Conservation (phyloP, 2,888 invertebrate species). For the Caenorhabditis afra region DNA sequence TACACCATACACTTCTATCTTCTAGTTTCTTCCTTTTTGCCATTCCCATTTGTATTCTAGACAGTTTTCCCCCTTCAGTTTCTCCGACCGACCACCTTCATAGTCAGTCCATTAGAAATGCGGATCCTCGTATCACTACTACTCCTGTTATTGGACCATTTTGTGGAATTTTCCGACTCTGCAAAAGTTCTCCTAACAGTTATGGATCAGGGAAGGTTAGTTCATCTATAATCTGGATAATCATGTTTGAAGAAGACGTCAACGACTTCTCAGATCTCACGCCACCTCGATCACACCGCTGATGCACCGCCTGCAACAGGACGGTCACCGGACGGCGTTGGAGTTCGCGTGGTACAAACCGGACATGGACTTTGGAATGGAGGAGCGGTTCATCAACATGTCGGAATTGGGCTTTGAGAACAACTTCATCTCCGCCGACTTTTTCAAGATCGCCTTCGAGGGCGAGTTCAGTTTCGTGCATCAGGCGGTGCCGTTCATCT, state of each 20-base stretch:
- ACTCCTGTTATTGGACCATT: background rate
- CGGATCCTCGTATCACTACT: background rate
- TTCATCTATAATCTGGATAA: background rate
- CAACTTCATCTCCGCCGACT: slow-evolving; percentile 43
- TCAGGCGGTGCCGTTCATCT: slow-evolving; percentile 54
- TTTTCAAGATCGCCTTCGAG: slow-evolving; percentile 50
- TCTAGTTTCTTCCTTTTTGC: slow-evolving; percentile 15
- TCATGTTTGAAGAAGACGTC: background rate
- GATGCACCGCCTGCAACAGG: slow-evolving; percentile 46
- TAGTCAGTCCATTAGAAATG: background rate
- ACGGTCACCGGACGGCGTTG: slow-evolving; percentile 33
- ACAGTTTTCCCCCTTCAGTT: background rate
- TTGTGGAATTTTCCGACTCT: background rate
- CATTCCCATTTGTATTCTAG: background rate
- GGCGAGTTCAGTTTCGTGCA: slow-evolving; percentile 54
- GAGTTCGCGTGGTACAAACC: slow-evolving; percentile 30
- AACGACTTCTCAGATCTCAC: slow-evolving; percentile 57
- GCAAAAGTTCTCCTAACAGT: slow-evolving; percentile 50
- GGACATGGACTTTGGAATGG: slow-evolving; percentile 57
- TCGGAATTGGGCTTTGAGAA: slow-evolving; percentile 37
- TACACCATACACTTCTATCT: slow-evolving; percentile 51
- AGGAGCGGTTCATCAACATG: slow-evolving; percentile 54
- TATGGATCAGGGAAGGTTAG: slow-evolving; percentile 57
- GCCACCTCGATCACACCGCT: slow-evolving; percentile 57
- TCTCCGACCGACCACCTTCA: background rate